Conservation (phyloP, 1,140 invertebrate genomes). For the Sminthurides bifidus region DNA sequence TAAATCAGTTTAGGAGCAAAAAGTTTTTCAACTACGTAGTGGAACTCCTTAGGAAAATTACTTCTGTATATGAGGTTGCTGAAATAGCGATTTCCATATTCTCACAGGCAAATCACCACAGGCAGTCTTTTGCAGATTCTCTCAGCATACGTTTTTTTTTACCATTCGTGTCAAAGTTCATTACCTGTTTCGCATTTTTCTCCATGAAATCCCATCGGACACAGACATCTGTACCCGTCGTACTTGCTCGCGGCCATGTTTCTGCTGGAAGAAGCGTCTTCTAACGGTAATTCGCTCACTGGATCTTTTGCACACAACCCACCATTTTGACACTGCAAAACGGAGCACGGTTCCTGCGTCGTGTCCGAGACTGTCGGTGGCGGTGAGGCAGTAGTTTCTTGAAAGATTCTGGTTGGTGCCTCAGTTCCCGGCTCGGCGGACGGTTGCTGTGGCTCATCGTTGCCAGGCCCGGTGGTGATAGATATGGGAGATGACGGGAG, state of each 20-base stretch:
- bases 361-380: background rate
- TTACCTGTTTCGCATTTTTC: constrained; percentile 26
- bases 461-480: too few species aligned
- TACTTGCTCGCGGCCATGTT: constrained; percentile 2
- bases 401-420: too few species aligned
- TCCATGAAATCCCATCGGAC: constrained; percentile 22
- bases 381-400: constrained; percentile 1
- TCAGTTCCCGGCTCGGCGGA: too few species aligned
- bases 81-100: background rate
- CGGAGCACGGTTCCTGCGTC: too few species aligned
- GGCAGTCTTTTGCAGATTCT: too few species aligned
- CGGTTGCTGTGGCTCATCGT: too few species aligned
- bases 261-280: background rate
- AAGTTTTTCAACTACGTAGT: too few species aligned
- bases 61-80: background rate
- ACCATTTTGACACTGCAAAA: too few species aligned
- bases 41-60: background rate
- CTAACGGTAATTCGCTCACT: background rate
- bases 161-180: background rate
- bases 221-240: constrained; percentile 14
- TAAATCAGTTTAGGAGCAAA: too few species aligned
- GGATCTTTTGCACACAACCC: background rate
- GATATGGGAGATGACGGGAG: too few species aligned
- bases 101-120: background rate
- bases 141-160: background rate